Base-by-base conservation (phyloP, 2,113 vertebrate species). In the Prinia subflava region DNA sequence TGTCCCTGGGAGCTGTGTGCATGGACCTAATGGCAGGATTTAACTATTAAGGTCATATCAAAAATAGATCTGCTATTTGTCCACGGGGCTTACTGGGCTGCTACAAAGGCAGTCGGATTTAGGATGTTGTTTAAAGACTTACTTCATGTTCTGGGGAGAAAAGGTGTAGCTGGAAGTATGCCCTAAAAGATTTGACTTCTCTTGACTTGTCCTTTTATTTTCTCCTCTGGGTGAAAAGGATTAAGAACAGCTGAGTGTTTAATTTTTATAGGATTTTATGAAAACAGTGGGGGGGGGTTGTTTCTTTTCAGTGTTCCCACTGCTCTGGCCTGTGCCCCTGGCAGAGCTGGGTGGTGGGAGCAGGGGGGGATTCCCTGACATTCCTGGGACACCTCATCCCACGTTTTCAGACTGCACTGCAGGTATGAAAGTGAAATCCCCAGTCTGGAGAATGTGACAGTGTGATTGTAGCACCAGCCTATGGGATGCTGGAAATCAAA, bases 1-100 rank as follows among this genome's bases (percentile, higher is more conserved):
- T 14, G 52, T 42, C 64, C 76, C 56, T 4, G 3, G 76, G 50
- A 90, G 68, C 88, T 53, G 8, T 46, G 46, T 81, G 68, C 16
- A 2, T 11, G 55, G 67, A 30, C 53, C 64, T 89, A 81, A 76
- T 56, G 68, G 56, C 69, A 79, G 90, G 86, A 71, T 81, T 80
- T 83, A 83, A 83, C 78, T 89, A 57, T 53, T 88, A 75, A 80
- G 90, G 79, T 86, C 76, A 24, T 83, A 83, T 88, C 60, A 80
- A 84, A 93, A 90, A 86, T 68, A 88, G 69, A 87, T 91, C 53
- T 65, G 41, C 70, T 81, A 0, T 86, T 71, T 83, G 63, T n/a
- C 60, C 52, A 31, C 4, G 1, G 64, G 13, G 63, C 52, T 95
- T 63, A 67, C 44, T 42, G 62, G 42, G 47, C 67, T 69, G 50